Base-by-base conservation (phyloP, 1,140 invertebrate species). In the Neodiprion virginianus region DNA sequence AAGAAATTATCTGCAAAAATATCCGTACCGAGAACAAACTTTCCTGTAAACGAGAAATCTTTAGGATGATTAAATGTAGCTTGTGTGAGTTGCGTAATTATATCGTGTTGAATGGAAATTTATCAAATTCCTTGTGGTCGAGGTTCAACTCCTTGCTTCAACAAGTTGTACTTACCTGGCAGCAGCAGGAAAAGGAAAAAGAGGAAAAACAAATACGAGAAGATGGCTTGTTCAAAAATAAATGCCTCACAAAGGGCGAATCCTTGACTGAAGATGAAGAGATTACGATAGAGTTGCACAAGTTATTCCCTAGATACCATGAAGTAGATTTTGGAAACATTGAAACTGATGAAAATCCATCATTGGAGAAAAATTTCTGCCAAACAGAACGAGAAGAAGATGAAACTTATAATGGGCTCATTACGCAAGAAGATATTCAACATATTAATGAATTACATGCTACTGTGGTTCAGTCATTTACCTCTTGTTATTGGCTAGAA, bases 211-310 rank as follows among this genome's bases (percentile, higher is more conserved):
- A 94, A 76, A 89, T 90, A 50, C 94, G 96, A 79, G 92, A 96
- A 72, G 93, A 96, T 69, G 94, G 92, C 79, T 84, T 98, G 10
- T 99, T 96, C 87, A 92, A 93, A 74, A 95, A 93, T 48, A 96
- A 94, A 70, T 67, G 71, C 0, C 69, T 78, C 12, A 65, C 76
- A 40, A 90, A 91, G 80, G 91, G 90, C 70, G 90, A 92, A 76
- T 88, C 89, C 48, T 87, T 92, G 82, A 91, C 93, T 8, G 96
- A 97, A 76, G 95, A 97, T 67, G 92, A 95, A 76, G 90, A 92
- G 74, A 91, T 93, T 0, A 87, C 92, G 66, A 82, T 90, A 40
- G 95, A 97, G 80, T 92, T 98, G 10, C 87, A 88, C 71, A 85
- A 92, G 81, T 88, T 94, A 75, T 98, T 98, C 80, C 96, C 96